Evolutionary conservation across 1,140 invertebrate genomes (phyloP).

Genomic region (Chymomyza costata): DNA sequence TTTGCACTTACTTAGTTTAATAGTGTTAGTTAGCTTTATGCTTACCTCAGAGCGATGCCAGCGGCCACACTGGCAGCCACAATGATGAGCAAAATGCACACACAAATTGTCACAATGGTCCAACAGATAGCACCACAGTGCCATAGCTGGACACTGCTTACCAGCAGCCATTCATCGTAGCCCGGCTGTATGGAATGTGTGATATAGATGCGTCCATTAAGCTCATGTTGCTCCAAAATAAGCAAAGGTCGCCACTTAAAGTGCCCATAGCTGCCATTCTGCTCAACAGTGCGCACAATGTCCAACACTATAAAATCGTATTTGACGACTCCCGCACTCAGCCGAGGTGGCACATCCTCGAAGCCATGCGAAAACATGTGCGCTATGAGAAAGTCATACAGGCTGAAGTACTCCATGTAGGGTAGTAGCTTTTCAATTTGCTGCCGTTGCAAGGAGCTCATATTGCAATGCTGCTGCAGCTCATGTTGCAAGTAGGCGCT

Average conservation of each 20-base stretch:
- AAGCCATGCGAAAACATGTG: slow-evolving; percentile 12
- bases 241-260: slow-evolving; percentile 65
- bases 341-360: slow-evolving; percentile 2
- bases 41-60: slow-evolving; percentile 68
- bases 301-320: slow-evolving; percentile 73
- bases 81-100: slow-evolving; percentile 53
- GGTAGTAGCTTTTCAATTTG: slow-evolving; percentile 35
- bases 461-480: neutral
- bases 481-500: slow-evolving; percentile 11
- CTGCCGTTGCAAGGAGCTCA: no score
- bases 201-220: slow-evolving; percentile 39
- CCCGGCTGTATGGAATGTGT: slow-evolving; percentile 67
- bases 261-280: slow-evolving; percentile 15
- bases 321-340: slow-evolving; percentile 42
- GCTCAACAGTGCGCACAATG: slow-evolving; percentile 39
- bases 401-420: slow-evolving; percentile 61
- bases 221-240: slow-evolving; percentile 55
- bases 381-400: slow-evolving; percentile 66
- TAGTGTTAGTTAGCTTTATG: no score
- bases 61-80: slow-evolving; percentile 59
- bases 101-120: slow-evolving; percentile 62
- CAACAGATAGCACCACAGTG: slow-evolving; percentile 71
- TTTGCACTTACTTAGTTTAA: no score
- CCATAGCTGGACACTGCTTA: slow-evolving; percentile 61
- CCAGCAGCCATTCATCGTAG: slow-evolving; percentile 67